phyloP scores from a whole-genome alignment of 2,113 vertebrate genomes.

The Micronycteris hirsuta region DNA sequence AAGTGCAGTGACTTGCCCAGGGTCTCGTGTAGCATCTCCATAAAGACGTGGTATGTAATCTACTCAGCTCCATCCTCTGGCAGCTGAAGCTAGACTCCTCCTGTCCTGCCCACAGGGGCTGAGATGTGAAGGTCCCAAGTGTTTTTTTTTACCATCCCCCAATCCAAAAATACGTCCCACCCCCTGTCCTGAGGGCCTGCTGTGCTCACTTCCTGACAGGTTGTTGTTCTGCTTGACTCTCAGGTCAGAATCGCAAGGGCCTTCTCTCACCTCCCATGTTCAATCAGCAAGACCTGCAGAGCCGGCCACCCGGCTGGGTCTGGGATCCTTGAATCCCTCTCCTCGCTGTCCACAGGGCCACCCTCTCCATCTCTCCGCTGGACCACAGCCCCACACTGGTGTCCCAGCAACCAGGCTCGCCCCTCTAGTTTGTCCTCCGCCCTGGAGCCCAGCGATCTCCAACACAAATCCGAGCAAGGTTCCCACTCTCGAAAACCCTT shows the following conservation, averaged over 20 bases:
- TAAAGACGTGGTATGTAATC: background rate
- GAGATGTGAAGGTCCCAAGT: background rate
- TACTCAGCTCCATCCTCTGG: background rate
- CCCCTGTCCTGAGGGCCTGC: background rate
- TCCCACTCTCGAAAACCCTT: background rate
- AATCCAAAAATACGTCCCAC: background rate
- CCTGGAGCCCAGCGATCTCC: background rate
- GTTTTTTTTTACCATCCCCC: background rate
- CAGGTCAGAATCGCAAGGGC: background rate
- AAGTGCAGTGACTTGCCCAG: background rate
- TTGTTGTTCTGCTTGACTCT: background rate
- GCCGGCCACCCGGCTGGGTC: no score
- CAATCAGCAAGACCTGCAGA: background rate
- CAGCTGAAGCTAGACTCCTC: no score
- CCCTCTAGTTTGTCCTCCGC: background rate
- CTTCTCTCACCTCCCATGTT: accelerated
- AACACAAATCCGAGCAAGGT: background rate
- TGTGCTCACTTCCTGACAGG: background rate
- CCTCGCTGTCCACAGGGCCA: background rate
- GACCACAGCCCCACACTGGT: background rate
- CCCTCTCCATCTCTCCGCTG: accelerated
- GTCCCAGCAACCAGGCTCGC: background rate
- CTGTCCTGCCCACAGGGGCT: background rate
- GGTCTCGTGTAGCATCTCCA: background rate
- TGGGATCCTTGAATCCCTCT: background rate